These are phyloP conservation scores for Macroramphosus scolopax DNA, from an alignment of 2,797 vertebrate genomes.

Conservation along the genomic window DNA sequence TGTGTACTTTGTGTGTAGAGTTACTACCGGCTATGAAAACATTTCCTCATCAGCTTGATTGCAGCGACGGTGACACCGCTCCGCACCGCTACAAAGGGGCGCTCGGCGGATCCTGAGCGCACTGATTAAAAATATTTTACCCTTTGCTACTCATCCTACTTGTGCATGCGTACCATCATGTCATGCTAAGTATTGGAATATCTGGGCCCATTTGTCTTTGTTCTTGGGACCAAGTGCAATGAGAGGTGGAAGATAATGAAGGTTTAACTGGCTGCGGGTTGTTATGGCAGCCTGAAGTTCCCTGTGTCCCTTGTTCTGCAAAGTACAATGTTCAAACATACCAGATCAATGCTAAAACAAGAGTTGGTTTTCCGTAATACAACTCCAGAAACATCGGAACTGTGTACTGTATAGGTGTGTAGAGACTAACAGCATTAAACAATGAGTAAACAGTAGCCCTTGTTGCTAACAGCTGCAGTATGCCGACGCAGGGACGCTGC, in stretches of 20 bases:
- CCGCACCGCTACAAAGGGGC: neutral
- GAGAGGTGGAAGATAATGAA: constrained; percentile 11
- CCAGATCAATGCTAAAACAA: too few species aligned
- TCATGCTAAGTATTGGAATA: constrained; percentile 15
- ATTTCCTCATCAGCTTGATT: constrained; percentile 21
- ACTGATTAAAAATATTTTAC: constrained; percentile 2
- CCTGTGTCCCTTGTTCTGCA: too few species aligned
- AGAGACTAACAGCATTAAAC: too few species aligned
- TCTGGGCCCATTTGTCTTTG: constrained; percentile 14
- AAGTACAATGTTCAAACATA: too few species aligned
- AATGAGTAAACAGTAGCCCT: too few species aligned
- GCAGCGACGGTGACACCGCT: neutral
- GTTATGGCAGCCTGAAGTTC: too few species aligned
- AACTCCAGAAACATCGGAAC: constrained; percentile 3
- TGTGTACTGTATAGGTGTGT: constrained; percentile 44
- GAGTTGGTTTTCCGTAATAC: too few species aligned
- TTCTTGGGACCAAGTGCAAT: constrained; percentile 10
- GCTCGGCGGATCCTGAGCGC: constrained; percentile 10
- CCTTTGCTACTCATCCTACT: constrained; percentile 20
- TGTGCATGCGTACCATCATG: constrained; percentile 18
- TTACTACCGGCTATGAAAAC: constrained; percentile 20
- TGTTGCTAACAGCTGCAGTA: too few species aligned
- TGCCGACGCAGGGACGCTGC: constrained; percentile 18
- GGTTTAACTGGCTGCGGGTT: constrained; percentile 30
- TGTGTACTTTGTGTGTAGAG: constrained; percentile 21